phyloP scores from a whole-genome alignment of 2,797 vertebrate genomes.

The Acanthurus tractus region DNA sequence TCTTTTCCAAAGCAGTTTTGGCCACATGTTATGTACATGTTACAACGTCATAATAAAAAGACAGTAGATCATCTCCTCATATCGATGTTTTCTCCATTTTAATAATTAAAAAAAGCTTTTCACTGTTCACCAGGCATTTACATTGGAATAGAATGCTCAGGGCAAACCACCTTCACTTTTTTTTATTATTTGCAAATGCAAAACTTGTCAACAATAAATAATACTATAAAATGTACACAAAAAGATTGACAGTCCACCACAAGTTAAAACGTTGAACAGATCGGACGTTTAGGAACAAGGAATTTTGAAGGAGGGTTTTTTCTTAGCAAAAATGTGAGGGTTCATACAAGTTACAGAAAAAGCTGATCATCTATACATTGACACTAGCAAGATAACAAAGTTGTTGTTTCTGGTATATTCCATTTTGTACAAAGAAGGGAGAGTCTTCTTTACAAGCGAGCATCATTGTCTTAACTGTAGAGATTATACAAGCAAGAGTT shows the following conservation, averaged over 20 bases:
- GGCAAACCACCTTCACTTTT: slow-evolving; percentile 78
- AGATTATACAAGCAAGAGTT: slow-evolving; percentile 89
- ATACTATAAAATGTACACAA: slow-evolving; percentile 91
- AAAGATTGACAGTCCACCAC: slow-evolving; percentile 87
- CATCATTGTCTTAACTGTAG: slow-evolving; percentile 82
- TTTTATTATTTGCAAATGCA: slow-evolving; percentile 85
- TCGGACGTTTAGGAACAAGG: slow-evolving; percentile 66
- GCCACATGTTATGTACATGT: slow-evolving; percentile 87
- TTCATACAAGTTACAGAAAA: slow-evolving; percentile 87
- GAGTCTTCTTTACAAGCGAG: slow-evolving; percentile 78
- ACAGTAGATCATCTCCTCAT: slow-evolving; percentile 72
- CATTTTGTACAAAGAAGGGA: slow-evolving; percentile 85
- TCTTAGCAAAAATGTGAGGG: slow-evolving; percentile 85
- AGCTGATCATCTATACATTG: slow-evolving; percentile 88
- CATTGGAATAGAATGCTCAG: slow-evolving; percentile 78
- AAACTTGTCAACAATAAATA: slow-evolving; percentile 91
- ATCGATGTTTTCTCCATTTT: slow-evolving; percentile 75
- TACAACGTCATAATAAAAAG: slow-evolving; percentile 88
- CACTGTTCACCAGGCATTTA: slow-evolving; percentile 80
- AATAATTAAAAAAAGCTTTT: slow-evolving; percentile 81
- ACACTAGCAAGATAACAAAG: slow-evolving; percentile 88
- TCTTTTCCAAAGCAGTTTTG: slow-evolving; percentile 83
- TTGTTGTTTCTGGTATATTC: slow-evolving; percentile 81
- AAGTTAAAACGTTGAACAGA: slow-evolving; percentile 85
- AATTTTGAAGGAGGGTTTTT: slow-evolving; percentile 45